A percentile compares a stretch with the other conserved stretches of the same genome.
phyloP scores from a whole-genome alignment of 2,797 vertebrate species.

The Chrysocyon brachyurus region DNA sequence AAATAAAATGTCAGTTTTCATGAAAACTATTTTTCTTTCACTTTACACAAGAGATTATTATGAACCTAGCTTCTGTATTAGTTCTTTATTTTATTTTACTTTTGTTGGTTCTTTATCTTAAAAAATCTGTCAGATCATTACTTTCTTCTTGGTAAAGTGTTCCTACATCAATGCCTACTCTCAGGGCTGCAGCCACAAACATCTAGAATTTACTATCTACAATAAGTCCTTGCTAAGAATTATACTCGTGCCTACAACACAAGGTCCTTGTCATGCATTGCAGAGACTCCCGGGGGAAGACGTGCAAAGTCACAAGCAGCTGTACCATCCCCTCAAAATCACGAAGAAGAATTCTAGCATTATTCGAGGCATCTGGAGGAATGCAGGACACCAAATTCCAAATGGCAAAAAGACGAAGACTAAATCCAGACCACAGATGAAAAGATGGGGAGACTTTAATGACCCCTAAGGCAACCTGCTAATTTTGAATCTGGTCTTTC shows the following conservation, averaged over 20 bases:
- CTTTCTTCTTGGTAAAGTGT: not conserved
- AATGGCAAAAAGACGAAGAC: not conserved
- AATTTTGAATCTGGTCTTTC: not conserved
- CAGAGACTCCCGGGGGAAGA: not conserved
- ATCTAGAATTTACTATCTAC: slow-evolving; percentile 34
- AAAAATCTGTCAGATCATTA: slow-evolving; percentile 16
- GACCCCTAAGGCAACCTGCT: not conserved
- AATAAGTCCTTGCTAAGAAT: not conserved
- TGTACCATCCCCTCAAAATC: not conserved
- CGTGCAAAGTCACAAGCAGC: slow-evolving; percentile 5
- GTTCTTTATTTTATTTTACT: not conserved
- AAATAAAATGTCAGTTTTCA: slow-evolving; percentile 60
- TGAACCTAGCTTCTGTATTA: slow-evolving; percentile 13
- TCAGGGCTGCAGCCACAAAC: slow-evolving; percentile 4
- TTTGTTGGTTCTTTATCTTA: not conserved
- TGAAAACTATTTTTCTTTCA: slow-evolving; percentile 29
- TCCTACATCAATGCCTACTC: not conserved
- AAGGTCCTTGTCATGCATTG: not conserved
- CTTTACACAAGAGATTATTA: slow-evolving; percentile 62
- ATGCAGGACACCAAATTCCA: not conserved
- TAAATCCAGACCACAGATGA: not conserved
- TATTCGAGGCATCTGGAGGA: not conserved
- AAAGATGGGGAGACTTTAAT: not conserved
- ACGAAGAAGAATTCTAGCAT: not conserved
- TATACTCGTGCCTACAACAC: not conserved